Percentiles rank a stretch among this genome's conserved stretches.
Conservation (phyloP, 2,888 invertebrate genomes). For the Limnephilus rhombicus region DNA sequence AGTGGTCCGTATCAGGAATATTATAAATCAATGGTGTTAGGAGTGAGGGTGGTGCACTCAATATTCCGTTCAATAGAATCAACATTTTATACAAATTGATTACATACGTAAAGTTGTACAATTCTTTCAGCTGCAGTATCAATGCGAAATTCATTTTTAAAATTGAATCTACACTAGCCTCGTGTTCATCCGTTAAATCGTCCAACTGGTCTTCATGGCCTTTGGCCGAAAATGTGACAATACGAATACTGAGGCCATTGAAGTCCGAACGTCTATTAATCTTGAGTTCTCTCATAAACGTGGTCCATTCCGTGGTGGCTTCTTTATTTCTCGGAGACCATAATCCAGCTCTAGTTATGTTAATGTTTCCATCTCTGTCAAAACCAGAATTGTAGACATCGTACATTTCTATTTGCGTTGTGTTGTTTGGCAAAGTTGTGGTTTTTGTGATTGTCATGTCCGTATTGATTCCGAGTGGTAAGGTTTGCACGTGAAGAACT, state of each 20-base stretch:
- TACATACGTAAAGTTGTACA: conserved; percentile 65
- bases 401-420: conserved; percentile 64
- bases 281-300: conserved; percentile 52
- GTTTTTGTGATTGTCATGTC: conserved; percentile 59
- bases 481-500: conserved; percentile 48
- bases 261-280: conserved; percentile 56
- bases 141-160: conserved; percentile 63
- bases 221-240: conserved; percentile 58
- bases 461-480: conserved; percentile 50
- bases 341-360: conserved; percentile 68
- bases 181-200: conserved; percentile 57
- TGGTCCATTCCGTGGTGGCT: conserved; percentile 23
- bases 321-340: conserved; percentile 48
- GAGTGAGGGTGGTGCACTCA: neutral
- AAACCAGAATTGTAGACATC: conserved; percentile 72
- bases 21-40: neutral
- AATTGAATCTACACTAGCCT: conserved; percentile 57
- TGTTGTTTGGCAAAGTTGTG: conserved; percentile 29
- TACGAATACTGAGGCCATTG: conserved; percentile 53
- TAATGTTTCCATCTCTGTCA: conserved; percentile 70
- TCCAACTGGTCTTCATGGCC: conserved; percentile 27
- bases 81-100: neutral
- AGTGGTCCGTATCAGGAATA: too few species aligned
- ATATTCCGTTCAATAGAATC: neutral
- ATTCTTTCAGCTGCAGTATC: conserved; percentile 52